phyloP scores from a whole-genome alignment of 2,113 vertebrate species.

The Todiramphus chloris region DNA sequence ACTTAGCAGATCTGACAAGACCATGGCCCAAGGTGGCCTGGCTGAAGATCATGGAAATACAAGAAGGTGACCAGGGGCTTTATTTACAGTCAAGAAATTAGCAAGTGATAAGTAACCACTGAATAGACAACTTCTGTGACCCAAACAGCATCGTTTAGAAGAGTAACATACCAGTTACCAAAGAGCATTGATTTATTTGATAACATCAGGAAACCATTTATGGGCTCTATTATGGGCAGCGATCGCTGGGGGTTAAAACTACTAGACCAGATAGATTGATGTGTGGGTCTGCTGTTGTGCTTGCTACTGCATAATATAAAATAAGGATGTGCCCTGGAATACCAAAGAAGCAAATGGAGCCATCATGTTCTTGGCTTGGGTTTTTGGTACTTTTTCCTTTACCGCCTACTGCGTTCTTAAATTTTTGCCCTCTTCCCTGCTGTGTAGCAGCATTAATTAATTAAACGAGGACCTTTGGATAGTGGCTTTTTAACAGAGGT shows the following conservation, averaged over 20 bases:
- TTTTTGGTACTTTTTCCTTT: not conserved
- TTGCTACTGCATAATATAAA: slow-evolving; percentile 42
- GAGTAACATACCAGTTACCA: not conserved
- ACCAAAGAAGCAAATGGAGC: not conserved
- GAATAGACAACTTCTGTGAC: slow-evolving; percentile 36
- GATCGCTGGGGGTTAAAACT: not conserved
- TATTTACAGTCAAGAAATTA: slow-evolving; percentile 56
- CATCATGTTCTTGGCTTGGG: not conserved
- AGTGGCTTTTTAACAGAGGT: not conserved
- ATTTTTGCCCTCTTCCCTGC: not conserved
- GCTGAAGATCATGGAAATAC: slow-evolving; percentile 49
- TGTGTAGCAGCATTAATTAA: not conserved
- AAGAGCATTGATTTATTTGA: slow-evolving; percentile 69
- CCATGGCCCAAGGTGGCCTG: not conserved
- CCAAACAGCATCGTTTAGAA: slow-evolving; percentile 46
- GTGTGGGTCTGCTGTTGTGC: slow-evolving; percentile 55
- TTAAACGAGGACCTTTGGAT: not conserved
- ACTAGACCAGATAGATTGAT: slow-evolving; percentile 29
- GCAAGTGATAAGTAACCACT: slow-evolving; percentile 27
- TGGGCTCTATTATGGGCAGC: slow-evolving; percentile 10
- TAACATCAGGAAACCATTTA: slow-evolving; percentile 64
- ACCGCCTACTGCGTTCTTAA: not conserved
- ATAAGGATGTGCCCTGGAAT: not conserved
- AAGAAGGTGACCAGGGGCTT: slow-evolving; percentile 56
- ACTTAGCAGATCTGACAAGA: not conserved